Percentiles rank a stretch among this genome's conserved stretches.
Conservation (phyloP, 2,113 vertebrate species). For the Pteronura brasiliensis region DNA sequence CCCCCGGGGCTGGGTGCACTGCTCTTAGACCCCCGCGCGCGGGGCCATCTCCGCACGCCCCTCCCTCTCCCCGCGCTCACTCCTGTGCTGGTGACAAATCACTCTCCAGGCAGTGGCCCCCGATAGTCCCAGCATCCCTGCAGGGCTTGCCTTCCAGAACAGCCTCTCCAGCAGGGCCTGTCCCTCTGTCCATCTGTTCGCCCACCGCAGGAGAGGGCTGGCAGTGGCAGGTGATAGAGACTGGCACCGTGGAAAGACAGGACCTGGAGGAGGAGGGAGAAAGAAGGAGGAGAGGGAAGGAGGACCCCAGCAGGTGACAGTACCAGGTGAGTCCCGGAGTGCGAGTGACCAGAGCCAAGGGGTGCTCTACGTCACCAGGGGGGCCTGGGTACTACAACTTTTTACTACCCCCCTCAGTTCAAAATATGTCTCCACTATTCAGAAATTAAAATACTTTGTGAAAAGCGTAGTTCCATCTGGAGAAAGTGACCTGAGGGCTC, state of each 20-base stretch:
- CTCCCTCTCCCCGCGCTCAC: neutral
- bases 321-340: slow-evolving; percentile 68
- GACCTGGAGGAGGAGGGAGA: rapidly evolving
- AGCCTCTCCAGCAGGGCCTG: neutral
- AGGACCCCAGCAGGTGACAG: neutral
- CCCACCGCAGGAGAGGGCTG: neutral
- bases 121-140: neutral
- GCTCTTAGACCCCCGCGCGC: neutral
- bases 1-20: slow-evolving; percentile 21
- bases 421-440: neutral
- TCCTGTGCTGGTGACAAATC: neutral
- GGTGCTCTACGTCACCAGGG: neutral
- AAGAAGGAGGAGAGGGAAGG: rapidly evolving
- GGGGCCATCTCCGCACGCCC: neutral
- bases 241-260: rapidly evolving
- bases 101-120: neutral
- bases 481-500: neutral
- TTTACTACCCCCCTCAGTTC: slow-evolving; percentile 7
- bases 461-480: neutral
- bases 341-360: neutral
- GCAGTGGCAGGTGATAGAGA: neutral
- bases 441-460: neutral
- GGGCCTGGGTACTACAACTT: neutral
- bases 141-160: slow-evolving; percentile 50
- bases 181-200: neutral